Evolutionary conservation across 2,797 vertebrate species (phyloP).

Genomic region (Pipistrellus kuhlii): DNA sequence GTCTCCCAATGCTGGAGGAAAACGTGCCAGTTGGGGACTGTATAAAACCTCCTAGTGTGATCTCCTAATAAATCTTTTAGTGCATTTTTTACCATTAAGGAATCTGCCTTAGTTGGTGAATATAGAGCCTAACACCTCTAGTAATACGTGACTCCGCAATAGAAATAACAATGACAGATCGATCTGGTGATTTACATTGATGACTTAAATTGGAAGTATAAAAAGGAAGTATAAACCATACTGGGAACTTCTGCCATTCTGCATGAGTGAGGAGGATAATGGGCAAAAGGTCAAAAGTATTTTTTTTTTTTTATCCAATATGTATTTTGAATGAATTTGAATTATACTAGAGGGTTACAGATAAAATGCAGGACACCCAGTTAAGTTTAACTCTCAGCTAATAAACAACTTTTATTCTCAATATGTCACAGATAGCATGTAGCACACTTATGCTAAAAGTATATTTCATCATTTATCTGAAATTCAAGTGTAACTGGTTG

Average conservation of each 20-base stretch:
- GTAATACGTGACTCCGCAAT: neutral
- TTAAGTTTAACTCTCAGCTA: slow-evolving; percentile 27
- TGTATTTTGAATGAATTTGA: slow-evolving; percentile 10
- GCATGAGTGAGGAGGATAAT: neutral
- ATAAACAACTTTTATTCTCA: neutral
- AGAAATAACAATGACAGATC: neutral
- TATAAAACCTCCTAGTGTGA: neutral
- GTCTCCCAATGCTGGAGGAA: neutral
- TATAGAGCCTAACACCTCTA: neutral
- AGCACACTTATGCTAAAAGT: neutral
- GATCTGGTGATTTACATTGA: neutral
- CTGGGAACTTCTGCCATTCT: neutral
- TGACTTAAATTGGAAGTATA: neutral
- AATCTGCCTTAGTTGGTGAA: neutral
- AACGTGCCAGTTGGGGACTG: neutral
- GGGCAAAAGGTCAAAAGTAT: neutral
- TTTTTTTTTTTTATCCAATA: neutral
- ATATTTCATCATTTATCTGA: neutral
- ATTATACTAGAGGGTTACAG: neutral
- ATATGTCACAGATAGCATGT: neutral
- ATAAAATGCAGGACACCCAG: neutral
- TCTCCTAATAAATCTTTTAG: neutral
- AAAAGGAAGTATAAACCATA: neutral
- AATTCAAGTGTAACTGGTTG: neutral
- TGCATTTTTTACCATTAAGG: neutral